These are phyloP conservation scores for Leptopilina drosophilae DNA, from an alignment of 2,888 invertebrate species.

Conservation along the genomic window DNA sequence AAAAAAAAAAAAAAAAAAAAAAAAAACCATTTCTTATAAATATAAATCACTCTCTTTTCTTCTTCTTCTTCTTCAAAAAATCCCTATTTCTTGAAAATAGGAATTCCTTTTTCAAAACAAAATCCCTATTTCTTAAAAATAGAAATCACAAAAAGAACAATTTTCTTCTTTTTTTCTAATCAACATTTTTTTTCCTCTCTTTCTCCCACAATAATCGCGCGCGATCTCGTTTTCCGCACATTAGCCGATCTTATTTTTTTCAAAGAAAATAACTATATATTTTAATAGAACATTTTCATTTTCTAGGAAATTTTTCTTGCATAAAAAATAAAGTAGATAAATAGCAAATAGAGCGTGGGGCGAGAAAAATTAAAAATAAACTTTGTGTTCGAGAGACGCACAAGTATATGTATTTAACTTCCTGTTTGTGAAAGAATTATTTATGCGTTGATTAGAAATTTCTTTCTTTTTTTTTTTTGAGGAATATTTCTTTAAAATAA, in stretches of 20 bases:
- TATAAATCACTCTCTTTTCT: too few species aligned
- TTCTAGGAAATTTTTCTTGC: conserved; percentile 14
- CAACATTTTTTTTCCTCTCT: not conserved
- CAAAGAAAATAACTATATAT: conserved; percentile 16
- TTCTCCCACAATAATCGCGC: not conserved
- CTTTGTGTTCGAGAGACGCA: not conserved
- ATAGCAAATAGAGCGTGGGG: conserved; percentile 17
- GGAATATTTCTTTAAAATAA: too few species aligned
- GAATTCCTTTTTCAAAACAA: too few species aligned
- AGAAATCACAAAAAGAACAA: too few species aligned
- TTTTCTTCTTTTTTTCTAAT: not conserved
- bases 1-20: not conserved
- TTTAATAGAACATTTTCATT: conserved; percentile 17
- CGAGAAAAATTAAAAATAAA: conserved; percentile 9
- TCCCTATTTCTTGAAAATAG: too few species aligned
- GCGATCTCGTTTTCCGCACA: conserved; percentile 1
- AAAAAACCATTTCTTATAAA: too few species aligned
- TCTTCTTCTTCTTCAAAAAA: too few species aligned
- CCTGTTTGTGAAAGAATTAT: not conserved
- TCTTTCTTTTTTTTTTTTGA: not conserved
- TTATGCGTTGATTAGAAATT: conserved; percentile 6
- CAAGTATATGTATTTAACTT: not conserved
- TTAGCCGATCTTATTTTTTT: conserved; percentile 9
- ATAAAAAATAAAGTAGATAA: conserved; percentile 20
- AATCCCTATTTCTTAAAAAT: too few species aligned